Evolutionary conservation across 1,140 invertebrate genomes (phyloP).

Genomic region (Acyrthosiphon pisum): DNA sequence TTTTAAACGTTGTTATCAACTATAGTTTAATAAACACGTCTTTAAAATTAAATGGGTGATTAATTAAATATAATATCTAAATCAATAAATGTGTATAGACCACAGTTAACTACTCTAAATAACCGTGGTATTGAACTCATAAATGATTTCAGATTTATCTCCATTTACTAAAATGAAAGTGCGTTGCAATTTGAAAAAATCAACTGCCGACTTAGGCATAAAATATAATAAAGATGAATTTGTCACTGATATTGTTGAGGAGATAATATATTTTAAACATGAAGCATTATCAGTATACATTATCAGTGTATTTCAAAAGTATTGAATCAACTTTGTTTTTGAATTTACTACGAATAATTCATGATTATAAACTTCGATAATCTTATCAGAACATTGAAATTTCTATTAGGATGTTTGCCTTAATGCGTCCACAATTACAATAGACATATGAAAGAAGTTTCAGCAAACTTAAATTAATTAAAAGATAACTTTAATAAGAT

Average conservation of each 20-base stretch:
- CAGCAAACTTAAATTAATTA: neutral
- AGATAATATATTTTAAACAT: neutral
- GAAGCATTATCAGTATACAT: neutral
- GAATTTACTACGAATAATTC: neutral
- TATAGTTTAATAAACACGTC: no score
- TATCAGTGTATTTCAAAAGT: neutral
- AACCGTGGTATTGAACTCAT: neutral
- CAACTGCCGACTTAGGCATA: neutral
- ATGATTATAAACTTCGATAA: neutral
- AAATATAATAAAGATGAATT: neutral
- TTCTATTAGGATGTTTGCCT: neutral
- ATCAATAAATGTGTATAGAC: no score
- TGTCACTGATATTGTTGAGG: neutral
- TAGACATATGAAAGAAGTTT: neutral
- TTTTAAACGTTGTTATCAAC: no score
- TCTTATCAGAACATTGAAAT: neutral
- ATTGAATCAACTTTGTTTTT: neutral
- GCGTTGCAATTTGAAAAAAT: neutral
- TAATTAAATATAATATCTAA: no score
- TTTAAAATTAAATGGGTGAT: no score
- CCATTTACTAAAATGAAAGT: neutral
- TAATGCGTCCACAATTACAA: neutral
- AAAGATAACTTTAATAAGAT: neutral
- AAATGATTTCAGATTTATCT: neutral
- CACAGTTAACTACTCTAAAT: no score